A percentile compares a stretch with the other conserved stretches of the same genome.
These are phyloP conservation scores for Hypsopygia costalis DNA, from an alignment of 2,888 invertebrate genomes.

Conservation along the genomic window DNA sequence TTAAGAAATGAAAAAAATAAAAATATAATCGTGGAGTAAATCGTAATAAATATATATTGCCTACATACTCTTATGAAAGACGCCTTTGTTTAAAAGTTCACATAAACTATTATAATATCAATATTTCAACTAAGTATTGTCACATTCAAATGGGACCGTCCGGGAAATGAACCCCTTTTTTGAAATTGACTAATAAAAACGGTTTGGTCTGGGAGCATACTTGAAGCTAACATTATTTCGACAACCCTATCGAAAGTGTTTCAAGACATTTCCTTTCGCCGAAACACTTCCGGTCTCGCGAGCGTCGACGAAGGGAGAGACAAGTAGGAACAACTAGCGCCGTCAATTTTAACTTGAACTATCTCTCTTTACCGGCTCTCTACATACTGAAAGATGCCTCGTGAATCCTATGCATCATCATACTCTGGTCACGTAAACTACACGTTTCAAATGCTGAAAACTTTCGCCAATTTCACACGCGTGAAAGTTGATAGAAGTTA, in stretches of 20 bases:
- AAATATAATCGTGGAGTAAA: too few relatives aligned
- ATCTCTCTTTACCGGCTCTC: neutral
- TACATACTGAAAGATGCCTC: neutral
- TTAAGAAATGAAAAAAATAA: too few relatives aligned
- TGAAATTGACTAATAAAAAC: too few relatives aligned
- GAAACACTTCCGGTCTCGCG: neutral
- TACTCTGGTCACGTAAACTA: neutral
- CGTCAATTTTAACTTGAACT: neutral
- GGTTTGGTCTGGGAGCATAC: too few relatives aligned
- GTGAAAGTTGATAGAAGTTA: neutral
- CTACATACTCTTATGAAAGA: too few relatives aligned
- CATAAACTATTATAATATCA: too few relatives aligned
- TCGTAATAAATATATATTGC: too few relatives aligned
- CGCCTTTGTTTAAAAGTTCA: too few relatives aligned
- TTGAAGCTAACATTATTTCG: too few relatives aligned
- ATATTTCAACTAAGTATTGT: too few relatives aligned
- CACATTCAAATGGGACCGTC: too few relatives aligned
- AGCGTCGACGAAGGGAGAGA: neutral
- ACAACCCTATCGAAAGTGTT: conserved; percentile 1
- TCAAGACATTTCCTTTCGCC: neutral
- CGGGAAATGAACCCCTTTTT: too few relatives aligned
- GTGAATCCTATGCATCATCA: neutral
- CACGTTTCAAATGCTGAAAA: neutral
- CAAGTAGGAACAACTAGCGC: neutral
- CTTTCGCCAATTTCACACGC: neutral